Conservation (phyloP, 2,113 vertebrate species). For the Pluvialis apricaria region DNA sequence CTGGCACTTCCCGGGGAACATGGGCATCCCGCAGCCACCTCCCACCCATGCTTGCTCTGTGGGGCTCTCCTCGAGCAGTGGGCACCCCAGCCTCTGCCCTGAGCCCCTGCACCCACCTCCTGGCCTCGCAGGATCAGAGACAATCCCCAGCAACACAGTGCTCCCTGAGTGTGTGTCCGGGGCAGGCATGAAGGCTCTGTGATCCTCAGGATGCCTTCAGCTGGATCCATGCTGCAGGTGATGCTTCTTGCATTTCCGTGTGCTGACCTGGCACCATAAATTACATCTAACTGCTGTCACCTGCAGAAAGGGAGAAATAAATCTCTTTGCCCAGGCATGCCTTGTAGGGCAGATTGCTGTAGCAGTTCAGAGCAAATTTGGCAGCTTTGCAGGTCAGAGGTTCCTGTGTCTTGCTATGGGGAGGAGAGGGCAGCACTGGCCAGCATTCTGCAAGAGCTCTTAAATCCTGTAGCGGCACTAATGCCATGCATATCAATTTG, state of each 20-base stretch:
- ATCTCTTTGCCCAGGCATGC: not conserved
- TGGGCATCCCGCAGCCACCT: not conserved
- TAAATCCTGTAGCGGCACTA: not conserved
- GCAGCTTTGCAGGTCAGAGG: not conserved
- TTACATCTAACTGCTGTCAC: not conserved
- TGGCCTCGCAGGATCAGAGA: too few species aligned
- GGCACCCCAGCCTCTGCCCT: not conserved
- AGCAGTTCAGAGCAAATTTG: not conserved
- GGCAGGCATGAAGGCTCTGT: rapidly evolving
- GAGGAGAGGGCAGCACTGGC: not conserved
- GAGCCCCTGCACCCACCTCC: not conserved
- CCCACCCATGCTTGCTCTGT: rapidly evolving
- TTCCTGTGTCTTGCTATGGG: not conserved
- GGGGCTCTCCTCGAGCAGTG: rapidly evolving
- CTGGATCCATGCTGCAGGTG: not conserved
- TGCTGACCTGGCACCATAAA: not conserved
- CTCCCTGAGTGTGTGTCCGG: rapidly evolving
- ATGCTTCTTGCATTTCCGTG: not conserved
- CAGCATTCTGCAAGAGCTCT: not conserved
- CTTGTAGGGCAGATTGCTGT: not conserved
- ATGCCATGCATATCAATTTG: not conserved
- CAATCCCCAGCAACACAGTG: too few species aligned
- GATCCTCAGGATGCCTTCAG: not conserved
- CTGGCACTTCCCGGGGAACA: not conserved
- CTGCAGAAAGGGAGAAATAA: not conserved